phyloP scores from a whole-genome alignment of 2,797 vertebrate genomes.

The Sylvilagus floridanus region DNA sequence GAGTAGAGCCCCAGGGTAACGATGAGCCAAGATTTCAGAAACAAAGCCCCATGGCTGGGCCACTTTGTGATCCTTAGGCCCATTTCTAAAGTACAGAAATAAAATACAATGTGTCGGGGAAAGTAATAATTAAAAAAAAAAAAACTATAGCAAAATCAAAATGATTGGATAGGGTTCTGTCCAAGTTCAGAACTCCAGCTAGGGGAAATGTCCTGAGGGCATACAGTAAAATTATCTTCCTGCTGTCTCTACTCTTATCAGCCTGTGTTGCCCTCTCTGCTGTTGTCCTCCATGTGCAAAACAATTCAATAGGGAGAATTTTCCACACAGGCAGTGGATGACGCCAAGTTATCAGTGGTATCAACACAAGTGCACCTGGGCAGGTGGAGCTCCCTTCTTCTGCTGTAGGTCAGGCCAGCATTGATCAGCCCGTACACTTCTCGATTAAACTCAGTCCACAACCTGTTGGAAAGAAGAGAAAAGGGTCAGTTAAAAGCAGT shows the following conservation, averaged over 20 bases:
- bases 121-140: conserved; percentile 69
- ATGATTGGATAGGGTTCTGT: conserved; percentile 76
- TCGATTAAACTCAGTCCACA: conserved; percentile 75
- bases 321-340: conserved; percentile 85
- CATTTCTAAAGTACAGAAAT: conserved; percentile 91
- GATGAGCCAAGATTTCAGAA: conserved; percentile 95
- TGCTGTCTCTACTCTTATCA: conserved; percentile 88
- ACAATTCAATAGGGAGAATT: conserved; percentile 73
- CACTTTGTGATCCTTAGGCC: conserved; percentile 93
- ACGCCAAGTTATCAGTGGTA: conserved; percentile 85
- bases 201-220: conserved; percentile 72
- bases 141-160: conserved; percentile 79
- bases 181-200: conserved; percentile 81
- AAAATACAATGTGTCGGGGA: conserved; percentile 73
- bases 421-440: conserved; percentile 73
- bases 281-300: conserved; percentile 91
- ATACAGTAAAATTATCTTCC: conserved; percentile 89
- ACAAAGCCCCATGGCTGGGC: conserved; percentile 93
- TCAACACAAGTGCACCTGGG: conserved; percentile 49
- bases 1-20: conserved; percentile 93
- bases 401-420: conserved; percentile 51
- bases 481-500: conserved; percentile 48
- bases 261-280: conserved; percentile 88
- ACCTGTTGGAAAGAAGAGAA: conserved; percentile 82
- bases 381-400: conserved; percentile 69